phyloP scores from a whole-genome alignment of 2,888 invertebrate species.

The Limenitis camilla region DNA sequence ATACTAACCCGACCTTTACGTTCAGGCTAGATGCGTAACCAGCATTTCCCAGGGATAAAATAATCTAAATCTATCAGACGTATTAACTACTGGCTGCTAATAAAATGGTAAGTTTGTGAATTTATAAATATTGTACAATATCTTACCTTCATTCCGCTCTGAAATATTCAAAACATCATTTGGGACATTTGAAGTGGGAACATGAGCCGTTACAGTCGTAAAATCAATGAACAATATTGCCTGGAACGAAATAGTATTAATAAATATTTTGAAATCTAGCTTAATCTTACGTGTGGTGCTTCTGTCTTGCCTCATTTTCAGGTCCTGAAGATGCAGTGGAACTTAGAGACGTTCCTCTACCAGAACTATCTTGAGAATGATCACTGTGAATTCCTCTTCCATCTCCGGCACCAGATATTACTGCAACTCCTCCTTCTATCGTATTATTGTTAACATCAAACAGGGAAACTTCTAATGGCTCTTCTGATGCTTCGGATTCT shows the following conservation, averaged over 20 bases:
- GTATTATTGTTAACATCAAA: constrained; percentile 50
- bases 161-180: neutral
- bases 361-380: constrained; percentile 60
- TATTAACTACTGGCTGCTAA: too few relatives aligned
- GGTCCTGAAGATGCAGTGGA: constrained; percentile 53
- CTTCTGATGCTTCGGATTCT: constrained; percentile 21
- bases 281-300: too few relatives aligned
- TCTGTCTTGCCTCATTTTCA: constrained; percentile 50
- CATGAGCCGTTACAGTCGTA: constrained; percentile 23
- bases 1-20: too few relatives aligned
- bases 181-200: neutral
- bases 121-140: too few relatives aligned
- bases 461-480: constrained; percentile 33
- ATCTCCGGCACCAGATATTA: constrained; percentile 59
- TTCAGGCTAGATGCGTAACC: too few relatives aligned
- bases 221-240: constrained; percentile 48
- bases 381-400: constrained; percentile 65
- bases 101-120: too few relatives aligned
- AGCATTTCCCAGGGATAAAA: too few relatives aligned
- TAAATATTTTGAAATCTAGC: too few relatives aligned
- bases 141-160: neutral
- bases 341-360: constrained; percentile 53
- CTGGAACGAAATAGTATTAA: too few relatives aligned
- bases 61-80: too few relatives aligned
- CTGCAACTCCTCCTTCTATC: constrained; percentile 37